Base-by-base conservation (phyloP, 1,140 invertebrate species). In the Tribolium madens region DNA sequence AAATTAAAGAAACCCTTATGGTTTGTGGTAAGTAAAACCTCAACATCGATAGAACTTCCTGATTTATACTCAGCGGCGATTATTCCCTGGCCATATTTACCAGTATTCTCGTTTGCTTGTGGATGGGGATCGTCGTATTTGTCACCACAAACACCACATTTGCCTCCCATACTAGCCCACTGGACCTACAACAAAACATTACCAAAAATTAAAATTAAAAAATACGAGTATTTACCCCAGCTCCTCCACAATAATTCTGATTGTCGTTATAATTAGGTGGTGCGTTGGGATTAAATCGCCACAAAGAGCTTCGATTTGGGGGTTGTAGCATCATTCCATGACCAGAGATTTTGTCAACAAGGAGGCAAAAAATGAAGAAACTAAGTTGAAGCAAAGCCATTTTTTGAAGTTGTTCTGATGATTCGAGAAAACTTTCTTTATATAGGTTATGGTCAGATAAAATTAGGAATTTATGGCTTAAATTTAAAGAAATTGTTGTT, bases 311-410 rank as follows among this genome's bases (percentile, higher is more conserved):
- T 60, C 93, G 87, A 69, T 90, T 89, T 2, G 91, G 88, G 0
- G 93, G 93, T 75, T 91, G 88, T 78, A 92, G 83, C 80, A 94
- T 83, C 85, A 91, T 89, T 10, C 93, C 93, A 85, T 94, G 93
- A 7, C 88, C 89, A 12, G 71, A 17, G 36, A 73, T 73, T 13
- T 42, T 26, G 0, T 47, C 47, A 3, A 71, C 12, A n/a, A 33
- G 3, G 3, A 33, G 12, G 26, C 57, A 36, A n/a, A 64, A 14
- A 33, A 64, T 12, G 1, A 64, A 64, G 14, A 64, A n/a, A 33
- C 57, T 64, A n/a, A 64, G 57, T 14, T 42, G 36, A 33, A 31
- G 57, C 7, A 14, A 12, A 64, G 26, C 12, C 57, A 33, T 33
- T n/a, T 64, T 64, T n/a, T 64, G 36, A 42, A 42, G n/a, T n/a